Evolutionary conservation across 2,888 invertebrate species (phyloP).

Genomic region (Nowickia ferox): DNA sequence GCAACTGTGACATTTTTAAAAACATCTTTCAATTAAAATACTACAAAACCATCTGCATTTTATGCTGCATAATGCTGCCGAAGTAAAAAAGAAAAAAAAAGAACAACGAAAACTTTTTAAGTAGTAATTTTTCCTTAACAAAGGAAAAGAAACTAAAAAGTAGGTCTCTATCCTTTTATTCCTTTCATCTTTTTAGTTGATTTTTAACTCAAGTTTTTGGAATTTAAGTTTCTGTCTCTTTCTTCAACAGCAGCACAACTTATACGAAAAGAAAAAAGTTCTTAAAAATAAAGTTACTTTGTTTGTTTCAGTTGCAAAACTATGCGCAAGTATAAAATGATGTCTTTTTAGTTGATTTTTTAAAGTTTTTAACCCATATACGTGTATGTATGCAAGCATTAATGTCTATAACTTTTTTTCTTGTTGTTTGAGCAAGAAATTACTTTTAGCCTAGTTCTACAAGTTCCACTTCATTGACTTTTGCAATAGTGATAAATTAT

Average conservation of each 20-base stretch:
- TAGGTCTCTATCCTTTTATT: slow-evolving; percentile 57
- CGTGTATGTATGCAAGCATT: neutral
- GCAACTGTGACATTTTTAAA: neutral
- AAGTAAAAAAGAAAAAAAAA: neutral
- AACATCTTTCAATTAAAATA: neutral
- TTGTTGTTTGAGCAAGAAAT: slow-evolving; percentile 58
- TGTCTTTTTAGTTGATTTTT: slow-evolving; percentile 37
- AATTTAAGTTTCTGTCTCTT: slow-evolving; percentile 35
- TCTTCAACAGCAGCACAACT: slow-evolving; percentile 10
- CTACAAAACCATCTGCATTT: slow-evolving; percentile 8
- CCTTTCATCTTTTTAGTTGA: slow-evolving; percentile 55
- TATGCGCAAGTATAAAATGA: slow-evolving; percentile 48
- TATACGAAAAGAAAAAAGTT: slow-evolving; percentile 7
- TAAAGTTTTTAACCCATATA: slow-evolving; percentile 41
- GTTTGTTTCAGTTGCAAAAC: slow-evolving; percentile 30
- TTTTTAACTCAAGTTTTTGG: slow-evolving; percentile 59
- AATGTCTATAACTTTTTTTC: neutral
- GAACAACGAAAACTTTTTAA: slow-evolving; percentile 55
- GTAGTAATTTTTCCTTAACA: slow-evolving; percentile 26
- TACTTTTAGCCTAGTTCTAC: slow-evolving; percentile 70
- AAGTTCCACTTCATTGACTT: slow-evolving; percentile 70
- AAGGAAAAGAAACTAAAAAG: slow-evolving; percentile 43
- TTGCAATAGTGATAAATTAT: slow-evolving; percentile 70
- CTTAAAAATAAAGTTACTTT: slow-evolving; percentile 10
- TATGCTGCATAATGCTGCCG: slow-evolving; percentile 27